phyloP scores from a whole-genome alignment of 2,888 invertebrate genomes.

The Lissonota sp. region DNA sequence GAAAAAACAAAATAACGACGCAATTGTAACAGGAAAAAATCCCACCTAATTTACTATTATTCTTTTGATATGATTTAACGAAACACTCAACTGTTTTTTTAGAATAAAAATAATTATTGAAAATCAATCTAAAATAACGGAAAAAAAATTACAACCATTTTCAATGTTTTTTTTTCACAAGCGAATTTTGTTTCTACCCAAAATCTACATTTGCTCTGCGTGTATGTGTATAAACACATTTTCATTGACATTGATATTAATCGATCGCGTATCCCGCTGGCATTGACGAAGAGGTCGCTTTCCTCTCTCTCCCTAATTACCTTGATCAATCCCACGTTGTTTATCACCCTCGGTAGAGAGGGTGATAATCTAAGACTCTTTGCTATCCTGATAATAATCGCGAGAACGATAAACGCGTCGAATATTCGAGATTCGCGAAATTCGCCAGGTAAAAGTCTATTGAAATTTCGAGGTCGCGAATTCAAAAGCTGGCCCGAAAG shows the following conservation, averaged over 20 bases:
- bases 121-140: no score
- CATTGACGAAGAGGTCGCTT: constrained; percentile 82
- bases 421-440: constrained; percentile 3
- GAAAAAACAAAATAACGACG: not conserved
- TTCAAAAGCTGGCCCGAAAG: not conserved
- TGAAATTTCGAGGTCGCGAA: not conserved
- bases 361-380: constrained; percentile 69
- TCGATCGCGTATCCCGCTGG: constrained; percentile 72
- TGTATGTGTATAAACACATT: constrained; percentile 3
- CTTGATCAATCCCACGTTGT: constrained; percentile 81
- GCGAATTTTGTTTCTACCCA: not conserved
- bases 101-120: not conserved
- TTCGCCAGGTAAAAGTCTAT: constrained; percentile 3
- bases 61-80: not conserved
- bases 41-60: not conserved
- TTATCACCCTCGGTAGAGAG: constrained; percentile 67
- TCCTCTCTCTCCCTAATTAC: constrained; percentile 83
- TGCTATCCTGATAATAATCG: not conserved
- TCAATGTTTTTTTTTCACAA: not conserved
- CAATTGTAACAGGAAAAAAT: not conserved
- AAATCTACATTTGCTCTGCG: constrained; percentile 6
- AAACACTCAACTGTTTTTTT: no score
- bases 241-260: constrained; percentile 7
- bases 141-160: not conserved
- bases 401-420: not conserved